Evolutionary conservation across 2,888 invertebrate genomes (phyloP), one percentile per base, ranked within the genome.

Genomic region (Clivina fossor): DNA sequence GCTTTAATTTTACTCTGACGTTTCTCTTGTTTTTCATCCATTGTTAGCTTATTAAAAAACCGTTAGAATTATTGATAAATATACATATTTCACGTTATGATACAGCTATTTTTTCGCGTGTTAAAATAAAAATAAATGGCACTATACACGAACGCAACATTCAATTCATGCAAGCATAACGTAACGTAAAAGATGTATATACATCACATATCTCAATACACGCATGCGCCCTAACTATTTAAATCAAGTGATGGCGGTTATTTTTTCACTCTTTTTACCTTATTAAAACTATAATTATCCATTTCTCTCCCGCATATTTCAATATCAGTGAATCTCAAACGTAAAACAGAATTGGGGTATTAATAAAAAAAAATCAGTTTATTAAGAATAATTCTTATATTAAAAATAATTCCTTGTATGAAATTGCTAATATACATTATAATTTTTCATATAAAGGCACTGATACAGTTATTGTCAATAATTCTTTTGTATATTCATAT

Each of bases 1-100:
- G 59, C 60, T 32, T 60, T 56, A 16, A 62, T 46, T 37, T 62
- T 60, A 22, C 35, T 58, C 11, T 56, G 44, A 2, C 59, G 60
- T 26, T 59, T 58, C 46, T 60, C 60, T 35, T 60, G n/a, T n/a
- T n/a, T n/a, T n/a, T n/a, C 61, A 56, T 60, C 60, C 47, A 49
- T 60, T 55, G 37, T 35, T 40, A 40, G 11, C 11, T 19, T 51
- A 20, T 26, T 5, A 15, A 26, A n/a, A n/a, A n/a, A n/a, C n/a
- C n/a, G 8, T 16, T 9, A 8, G 5, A 24, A 24, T 28, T 11
- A 16, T 19, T 38, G 20, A 8, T 19, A 9, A 18, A 15, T 18
- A 38, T 38, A 18, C 48, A 35, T 35, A 13, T 15, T 41, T 15
- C 33, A 43, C 33, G 33, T 43, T 32, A 37, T 32, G 16, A 35